phyloP scores from a whole-genome alignment of 1,140 invertebrate genomes.

The Mya arenaria region DNA sequence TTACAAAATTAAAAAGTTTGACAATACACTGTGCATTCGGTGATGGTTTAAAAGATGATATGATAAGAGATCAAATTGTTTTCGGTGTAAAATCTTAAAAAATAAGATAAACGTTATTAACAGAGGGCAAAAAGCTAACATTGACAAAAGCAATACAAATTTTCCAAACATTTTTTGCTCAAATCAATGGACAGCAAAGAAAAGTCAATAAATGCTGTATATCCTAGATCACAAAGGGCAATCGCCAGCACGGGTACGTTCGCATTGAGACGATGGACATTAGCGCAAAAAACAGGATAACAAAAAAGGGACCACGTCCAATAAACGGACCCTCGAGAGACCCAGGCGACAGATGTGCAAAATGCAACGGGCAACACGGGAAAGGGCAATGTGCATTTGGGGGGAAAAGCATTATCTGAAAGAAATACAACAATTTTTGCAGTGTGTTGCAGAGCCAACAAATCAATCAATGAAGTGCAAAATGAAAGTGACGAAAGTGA shows the following conservation, averaged over 20 bases:
- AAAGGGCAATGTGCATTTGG: not conserved
- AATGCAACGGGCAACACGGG: not conserved
- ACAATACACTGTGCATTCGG: no score
- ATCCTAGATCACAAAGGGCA: no score
- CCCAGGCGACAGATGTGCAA: not conserved
- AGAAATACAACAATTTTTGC: not conserved
- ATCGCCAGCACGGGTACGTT: no score
- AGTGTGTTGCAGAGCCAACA: not conserved
- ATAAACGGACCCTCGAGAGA: no score
- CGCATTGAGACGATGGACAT: no score
- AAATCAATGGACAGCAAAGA: not conserved
- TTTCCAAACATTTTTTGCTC: not conserved
- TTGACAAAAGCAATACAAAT: conserved; percentile 21
- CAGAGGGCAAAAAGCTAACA: conserved; percentile 26
- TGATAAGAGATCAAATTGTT: no score
- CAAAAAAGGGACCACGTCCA: no score
- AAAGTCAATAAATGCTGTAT: not conserved
- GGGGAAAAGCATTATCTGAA: not conserved
- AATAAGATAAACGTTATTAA: conserved; percentile 20
- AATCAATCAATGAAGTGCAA: not conserved
- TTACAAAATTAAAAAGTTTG: no score
- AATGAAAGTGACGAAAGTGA: not conserved
- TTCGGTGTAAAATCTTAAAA: conserved; percentile 4
- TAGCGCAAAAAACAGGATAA: no score
- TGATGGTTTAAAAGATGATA: no score